Base-by-base conservation (phyloP, 2,113 vertebrate genomes). In the Murina feae region DNA sequence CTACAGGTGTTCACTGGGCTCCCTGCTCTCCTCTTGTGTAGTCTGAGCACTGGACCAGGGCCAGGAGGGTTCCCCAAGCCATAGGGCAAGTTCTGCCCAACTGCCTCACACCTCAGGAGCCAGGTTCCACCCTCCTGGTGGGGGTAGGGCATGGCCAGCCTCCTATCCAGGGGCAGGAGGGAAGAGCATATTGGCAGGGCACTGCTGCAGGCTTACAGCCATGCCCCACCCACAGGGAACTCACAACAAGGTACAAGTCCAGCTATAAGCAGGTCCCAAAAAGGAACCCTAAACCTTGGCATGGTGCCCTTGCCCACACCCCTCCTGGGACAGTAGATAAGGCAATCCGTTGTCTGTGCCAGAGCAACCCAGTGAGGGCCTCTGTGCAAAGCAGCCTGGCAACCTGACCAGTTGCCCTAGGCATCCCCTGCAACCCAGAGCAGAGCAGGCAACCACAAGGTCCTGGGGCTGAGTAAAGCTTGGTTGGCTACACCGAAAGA, bases 271-370 rank as follows among this genome's bases (percentile, higher is more conserved):
- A 8, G 39, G 39, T 66, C 35, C 74, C 28, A 47, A 39, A 42
- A 55, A 95, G 16, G 13, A 42, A 81, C 53, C 79, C 21, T 13
- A 80, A 78, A 49, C 13, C 18, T 37, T 82, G 75, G 89, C 28
- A 8, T 5, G 6, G 25, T 47, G 37, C 65, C 76, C 28, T 10
- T 0, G 2, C 16, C 60, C 18, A 71, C 0, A 0, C 8, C 55
- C 55, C 9, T 80, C 39, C 85, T 44, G 53, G 81, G 37, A 20
- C 68, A 68, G 35, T 30, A 94, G 89, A 91, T 89, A 91, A 82
- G 80, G 18, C 14, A 1, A 37, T 16, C 79, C 71, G 20, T 58
- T 1, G 4, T 49, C 68, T 28, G 28, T 11, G 25, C 80, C 55
- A 30, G 30, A 79, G 80, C 6, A 51, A 39, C 76, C 42, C 69